phyloP scores from a whole-genome alignment of 2,888 invertebrate genomes.

The Drosophila crucigera region DNA sequence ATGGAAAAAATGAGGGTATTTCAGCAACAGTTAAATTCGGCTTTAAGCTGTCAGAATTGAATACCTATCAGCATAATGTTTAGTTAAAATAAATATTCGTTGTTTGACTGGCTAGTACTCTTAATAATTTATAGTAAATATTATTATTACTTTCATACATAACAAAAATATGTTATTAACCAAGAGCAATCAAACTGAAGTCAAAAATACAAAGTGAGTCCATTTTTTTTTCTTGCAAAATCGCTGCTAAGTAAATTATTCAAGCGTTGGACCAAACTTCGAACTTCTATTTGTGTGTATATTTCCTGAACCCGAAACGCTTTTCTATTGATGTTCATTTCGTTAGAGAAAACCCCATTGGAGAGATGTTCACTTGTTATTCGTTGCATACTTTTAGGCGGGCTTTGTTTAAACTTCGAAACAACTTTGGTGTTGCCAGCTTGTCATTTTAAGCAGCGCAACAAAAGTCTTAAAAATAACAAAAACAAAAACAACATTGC shows the following conservation, averaged over 20 bases:
- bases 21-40: not conserved
- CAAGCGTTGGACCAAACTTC: not conserved
- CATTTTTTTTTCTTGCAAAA: accelerated
- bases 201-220: not conserved
- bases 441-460: conserved; percentile 15
- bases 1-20: not conserved
- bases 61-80: not conserved
- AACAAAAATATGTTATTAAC: not conserved
- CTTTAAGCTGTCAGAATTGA: not conserved
- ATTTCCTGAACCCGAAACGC: not conserved
- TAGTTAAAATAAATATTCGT: not conserved
- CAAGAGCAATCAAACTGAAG: not conserved
- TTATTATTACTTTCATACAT: not conserved
- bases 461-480: conserved; percentile 17
- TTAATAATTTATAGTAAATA: not conserved
- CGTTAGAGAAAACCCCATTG: not conserved
- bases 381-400: conserved; percentile 60
- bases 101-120: not conserved
- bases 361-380: not conserved
- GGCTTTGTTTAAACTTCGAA: conserved; percentile 12
- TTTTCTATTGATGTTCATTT: not conserved
- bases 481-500: not conserved
- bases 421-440: conserved; percentile 60
- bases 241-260: not conserved
- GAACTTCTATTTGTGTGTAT: not conserved